These are phyloP conservation scores for Leptinotarsa defecta DNA, from an alignment of 1,140 invertebrate species.

Conservation along the genomic window DNA sequence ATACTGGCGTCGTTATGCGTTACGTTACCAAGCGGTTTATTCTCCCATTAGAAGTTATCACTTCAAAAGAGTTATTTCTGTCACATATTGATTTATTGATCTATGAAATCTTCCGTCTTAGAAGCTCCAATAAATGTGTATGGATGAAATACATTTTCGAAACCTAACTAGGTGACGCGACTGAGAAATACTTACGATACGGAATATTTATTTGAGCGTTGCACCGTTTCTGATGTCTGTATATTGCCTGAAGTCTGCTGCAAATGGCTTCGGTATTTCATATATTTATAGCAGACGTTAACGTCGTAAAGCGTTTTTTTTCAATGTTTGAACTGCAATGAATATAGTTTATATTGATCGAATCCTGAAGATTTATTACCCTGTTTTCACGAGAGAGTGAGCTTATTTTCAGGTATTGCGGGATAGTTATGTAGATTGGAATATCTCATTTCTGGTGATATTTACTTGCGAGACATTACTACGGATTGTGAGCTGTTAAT, in stretches of 20 bases:
- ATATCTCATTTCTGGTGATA: too few species aligned
- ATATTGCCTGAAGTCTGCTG: slow-evolving; percentile 5
- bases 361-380: not conserved
- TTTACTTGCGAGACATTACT: too few species aligned
- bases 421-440: too few species aligned
- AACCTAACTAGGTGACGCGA: not conserved
- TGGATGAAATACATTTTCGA: too few species aligned
- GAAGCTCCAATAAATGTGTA: too few species aligned
- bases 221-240: not conserved
- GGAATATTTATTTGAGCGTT: not conserved
- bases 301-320: not conserved
- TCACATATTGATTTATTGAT: too few species aligned
- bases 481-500: too few species aligned
- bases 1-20: too few species aligned
- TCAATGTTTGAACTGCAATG: not conserved
- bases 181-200: not conserved
- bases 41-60: too few species aligned
- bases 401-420: not conserved
- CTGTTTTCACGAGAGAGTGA: not conserved
- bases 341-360: slow-evolving; percentile 2
- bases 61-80: too few species aligned
- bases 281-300: slow-evolving; percentile 3
- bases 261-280: slow-evolving; percentile 2
- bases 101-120: too few species aligned
- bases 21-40: too few species aligned